Base-by-base conservation (phyloP, 2,797 vertebrate species). In the Rhabdomys pumilio region DNA sequence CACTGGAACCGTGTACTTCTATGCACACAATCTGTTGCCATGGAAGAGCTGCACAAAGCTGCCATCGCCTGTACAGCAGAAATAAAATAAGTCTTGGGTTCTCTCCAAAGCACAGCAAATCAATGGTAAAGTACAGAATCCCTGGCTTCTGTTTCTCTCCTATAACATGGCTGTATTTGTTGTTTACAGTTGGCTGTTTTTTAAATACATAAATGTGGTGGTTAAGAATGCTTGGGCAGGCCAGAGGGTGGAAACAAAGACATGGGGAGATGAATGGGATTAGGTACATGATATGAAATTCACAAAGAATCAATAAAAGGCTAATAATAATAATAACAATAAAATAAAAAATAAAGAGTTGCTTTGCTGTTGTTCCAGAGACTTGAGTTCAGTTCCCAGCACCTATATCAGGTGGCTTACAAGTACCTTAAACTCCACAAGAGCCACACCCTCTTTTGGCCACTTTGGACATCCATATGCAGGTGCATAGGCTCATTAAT, bases 31-130 rank as follows among this genome's bases (percentile, higher is more conserved):
- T 89, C 59, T 90, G 69, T 55, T 90, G 57, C 26, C 34, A 83
- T 7, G 61, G 24, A 86, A 91, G 86, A 91, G 55, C 7, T 59
- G 31, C 41, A 24, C 38, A 84, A 86, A 95, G 55, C 4, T 65
- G 93, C 61, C 44, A 76, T 6, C 77, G 19, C 41, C 55, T 55
- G n/a, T 34, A 6, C 0, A 69, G 50, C 26, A 77, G 17, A 65
- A 79, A 90, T 38, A 92, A 94, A 85, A 50, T 69, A 86, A 86
- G 7, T 85, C 55, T 73, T 73, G 19, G 69, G 61, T 55, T 77
- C 82, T n/a, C 47, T 94, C n/a, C 73, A 89, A 91, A 94, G 31
- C 31, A 47, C 69, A 41, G 34, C 65, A 90, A 87, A 72, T 11
- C 44, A 9, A n/a, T 1, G 0, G 67, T 38, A 83, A 19, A 31